Evolutionary conservation across 2,797 vertebrate species (phyloP), one percentile per base, ranked within the genome.

Genomic region (Chloroceryle amazona): DNA sequence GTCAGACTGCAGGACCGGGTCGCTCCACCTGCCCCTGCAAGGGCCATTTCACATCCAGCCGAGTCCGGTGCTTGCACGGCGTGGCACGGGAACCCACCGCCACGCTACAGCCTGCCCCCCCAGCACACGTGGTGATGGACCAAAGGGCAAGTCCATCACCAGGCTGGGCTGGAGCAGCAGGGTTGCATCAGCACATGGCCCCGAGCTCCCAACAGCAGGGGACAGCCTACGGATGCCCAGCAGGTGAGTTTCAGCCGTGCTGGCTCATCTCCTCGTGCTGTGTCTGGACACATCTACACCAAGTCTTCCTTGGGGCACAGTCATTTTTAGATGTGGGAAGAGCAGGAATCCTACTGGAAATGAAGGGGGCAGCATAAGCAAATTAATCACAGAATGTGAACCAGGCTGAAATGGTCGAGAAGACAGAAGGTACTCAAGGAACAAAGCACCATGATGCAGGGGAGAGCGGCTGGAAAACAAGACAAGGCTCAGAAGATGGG

Each of bases 301-400:
- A 42, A 39, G 63, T 57, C 49, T 80, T 93, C 90, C 81, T 80
- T 65, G 89, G 68, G 33, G 39, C 18, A 63, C 7, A 73, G 58
- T 15, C 2, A 62, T 73, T 84, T 90, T 73, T 35, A 41, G 23
- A 19, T 2, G 10, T 0, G 7, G 65, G 72, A 87, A 87, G 46
- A 78, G 46, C 76, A 63, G 35, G 51, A 66, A 92, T 71, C 31
- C 57, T 41, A 8, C 3, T 65, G 46, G 39, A 91, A 96, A 94
- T 9, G 41, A 92, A 89, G 88, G 86, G 91, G 97, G 89, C 96
- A 96, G 94, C 89, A 96, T 75, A 97, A 86, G 92, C 95, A 94
- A 94, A 93, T 93, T 55, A 92, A 94, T 95, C 81, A 84, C 79
- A 29, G 55, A 22, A 33, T 8, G 3, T 81, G 79, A 47, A 87